Conservation (phyloP, 2,797 vertebrate genomes). For the Bradypus variegatus region DNA sequence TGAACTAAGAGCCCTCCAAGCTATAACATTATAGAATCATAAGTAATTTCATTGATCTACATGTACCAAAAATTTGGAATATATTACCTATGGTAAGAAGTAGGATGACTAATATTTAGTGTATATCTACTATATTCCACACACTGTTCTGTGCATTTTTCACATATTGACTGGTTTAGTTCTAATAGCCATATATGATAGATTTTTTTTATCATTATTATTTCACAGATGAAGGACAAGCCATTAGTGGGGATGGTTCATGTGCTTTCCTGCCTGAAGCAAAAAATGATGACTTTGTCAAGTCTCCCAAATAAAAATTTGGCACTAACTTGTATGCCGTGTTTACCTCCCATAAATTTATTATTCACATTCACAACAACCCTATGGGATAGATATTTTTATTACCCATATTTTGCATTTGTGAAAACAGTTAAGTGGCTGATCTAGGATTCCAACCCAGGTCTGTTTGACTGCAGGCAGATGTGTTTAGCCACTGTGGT, state of each 20-base stretch:
- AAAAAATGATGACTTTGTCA: conserved; percentile 7
- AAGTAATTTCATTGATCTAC: conserved; percentile 6
- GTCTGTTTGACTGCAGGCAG: background rate
- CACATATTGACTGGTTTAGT: background rate
- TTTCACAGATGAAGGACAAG: conserved; percentile 24
- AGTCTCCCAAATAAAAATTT: conserved; percentile 6
- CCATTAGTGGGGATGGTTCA: background rate
- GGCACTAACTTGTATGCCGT: background rate
- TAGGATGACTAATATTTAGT: background rate
- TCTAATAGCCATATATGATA: background rate
- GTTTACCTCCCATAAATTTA: background rate
- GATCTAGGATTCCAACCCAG: background rate
- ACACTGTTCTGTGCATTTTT: background rate
- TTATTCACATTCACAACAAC: background rate
- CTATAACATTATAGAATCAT: background rate
- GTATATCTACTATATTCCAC: background rate
- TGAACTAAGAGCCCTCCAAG: background rate
- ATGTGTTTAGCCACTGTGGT: background rate
- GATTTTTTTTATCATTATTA: background rate
- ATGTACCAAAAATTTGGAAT: background rate
- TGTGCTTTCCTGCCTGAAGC: background rate
- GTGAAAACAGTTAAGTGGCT: background rate
- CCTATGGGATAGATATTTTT: background rate
- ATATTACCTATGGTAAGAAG: background rate
- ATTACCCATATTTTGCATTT: conserved; percentile 31